Conservation (phyloP, 2,113 vertebrate species). For the Pomatorhinus ruficollis region DNA sequence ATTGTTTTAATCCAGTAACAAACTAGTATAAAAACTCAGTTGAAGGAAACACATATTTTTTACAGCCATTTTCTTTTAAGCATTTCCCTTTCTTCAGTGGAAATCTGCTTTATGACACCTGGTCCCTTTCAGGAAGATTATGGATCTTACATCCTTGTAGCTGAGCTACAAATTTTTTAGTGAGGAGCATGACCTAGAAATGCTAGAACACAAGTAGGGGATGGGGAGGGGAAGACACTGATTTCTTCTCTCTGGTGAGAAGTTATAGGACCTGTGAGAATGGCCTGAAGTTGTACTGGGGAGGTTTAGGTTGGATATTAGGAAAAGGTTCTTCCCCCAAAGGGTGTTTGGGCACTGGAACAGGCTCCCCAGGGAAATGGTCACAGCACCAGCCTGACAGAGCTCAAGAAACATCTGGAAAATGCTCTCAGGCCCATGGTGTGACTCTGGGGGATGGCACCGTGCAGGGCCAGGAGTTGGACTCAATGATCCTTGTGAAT, state of each 20-base stretch:
- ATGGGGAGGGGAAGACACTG: not conserved
- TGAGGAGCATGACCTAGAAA: not conserved
- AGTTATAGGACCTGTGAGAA: not conserved
- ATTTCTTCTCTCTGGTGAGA: not conserved
- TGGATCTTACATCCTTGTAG: not conserved
- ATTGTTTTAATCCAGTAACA: not conserved
- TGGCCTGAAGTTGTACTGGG: not conserved
- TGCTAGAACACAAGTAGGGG: not conserved
- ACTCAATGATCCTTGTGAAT: not conserved
- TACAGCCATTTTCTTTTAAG: not conserved
- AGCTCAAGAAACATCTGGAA: rapidly evolving
- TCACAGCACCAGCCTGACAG: not conserved
- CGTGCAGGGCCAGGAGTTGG: not conserved
- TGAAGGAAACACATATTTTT: not conserved
- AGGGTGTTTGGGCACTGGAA: not conserved
- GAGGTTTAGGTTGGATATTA: not conserved
- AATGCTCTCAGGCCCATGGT: rapidly evolving
- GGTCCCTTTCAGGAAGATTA: not conserved
- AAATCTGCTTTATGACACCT: not conserved
- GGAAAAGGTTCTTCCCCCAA: rapidly evolving
- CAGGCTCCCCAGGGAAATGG: not conserved
- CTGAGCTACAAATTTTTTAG: not conserved
- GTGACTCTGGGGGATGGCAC: no score
- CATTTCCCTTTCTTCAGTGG: not conserved
- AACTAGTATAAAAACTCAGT: not conserved